A percentile compares a stretch with the other conserved stretches of the same genome.
Conservation (phyloP, 2,888 invertebrate genomes). For the Ochropacha duplaris region DNA sequence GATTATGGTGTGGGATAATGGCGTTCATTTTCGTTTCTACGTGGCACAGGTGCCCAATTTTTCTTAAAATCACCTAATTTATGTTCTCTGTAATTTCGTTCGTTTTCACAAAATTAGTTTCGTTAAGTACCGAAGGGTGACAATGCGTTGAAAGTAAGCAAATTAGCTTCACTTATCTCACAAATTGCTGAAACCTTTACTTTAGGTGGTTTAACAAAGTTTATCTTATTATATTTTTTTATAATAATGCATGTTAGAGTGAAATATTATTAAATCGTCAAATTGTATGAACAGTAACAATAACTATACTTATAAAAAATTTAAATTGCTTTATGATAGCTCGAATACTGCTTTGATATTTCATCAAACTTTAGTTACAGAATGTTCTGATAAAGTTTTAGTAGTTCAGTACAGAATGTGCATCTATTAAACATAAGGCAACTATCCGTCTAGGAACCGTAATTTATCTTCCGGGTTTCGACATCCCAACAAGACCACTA, state of each 20-base stretch:
- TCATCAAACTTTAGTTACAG: neutral
- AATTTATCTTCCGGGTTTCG: slow-evolving; percentile 4
- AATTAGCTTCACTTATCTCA: slow-evolving; percentile 16
- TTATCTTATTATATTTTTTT: neutral
- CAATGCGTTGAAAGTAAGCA: neutral
- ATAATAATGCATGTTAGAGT: neutral
- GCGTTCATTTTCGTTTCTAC: slow-evolving; percentile 72
- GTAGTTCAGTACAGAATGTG: neutral
- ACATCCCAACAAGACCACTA: slow-evolving; percentile 3
- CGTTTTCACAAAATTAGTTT: slow-evolving; percentile 47
- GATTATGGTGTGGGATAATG: slow-evolving; percentile 81
- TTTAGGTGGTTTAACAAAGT: neutral
- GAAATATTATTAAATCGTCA: neutral
- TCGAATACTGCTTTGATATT: neutral
- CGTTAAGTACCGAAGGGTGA: slow-evolving; percentile 19
- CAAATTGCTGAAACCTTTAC: slow-evolving; percentile 9
- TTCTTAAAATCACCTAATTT: slow-evolving; percentile 69
- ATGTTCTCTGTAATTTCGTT: slow-evolving; percentile 51
- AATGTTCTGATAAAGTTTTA: neutral
- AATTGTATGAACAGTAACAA: too few relatives aligned
- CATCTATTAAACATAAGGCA: slow-evolving; percentile 1
- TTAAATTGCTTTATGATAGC: neutral
- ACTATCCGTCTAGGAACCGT: slow-evolving; percentile 1
- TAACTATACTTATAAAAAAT: too few relatives aligned
- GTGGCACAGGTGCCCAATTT: slow-evolving; percentile 72